Conservation (phyloP, 1,140 invertebrate species). For the Leptinotarsa lineolata region DNA sequence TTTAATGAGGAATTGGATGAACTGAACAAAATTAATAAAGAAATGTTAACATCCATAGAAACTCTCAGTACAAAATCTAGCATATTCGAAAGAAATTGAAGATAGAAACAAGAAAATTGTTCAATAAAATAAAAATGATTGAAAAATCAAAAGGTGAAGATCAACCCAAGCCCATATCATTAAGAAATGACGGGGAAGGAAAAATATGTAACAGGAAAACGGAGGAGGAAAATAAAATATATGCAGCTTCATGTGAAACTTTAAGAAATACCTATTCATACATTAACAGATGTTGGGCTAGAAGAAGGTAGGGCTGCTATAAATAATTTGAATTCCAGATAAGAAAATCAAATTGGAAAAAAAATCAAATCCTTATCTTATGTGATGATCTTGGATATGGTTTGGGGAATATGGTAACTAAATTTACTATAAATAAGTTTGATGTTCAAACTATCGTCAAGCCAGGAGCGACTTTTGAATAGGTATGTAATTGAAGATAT, state of each 20-base stretch:
- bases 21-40: constrained; percentile 3
- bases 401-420: background rate
- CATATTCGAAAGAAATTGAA: background rate
- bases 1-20: background rate
- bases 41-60: constrained; percentile 3
- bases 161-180: background rate
- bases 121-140: background rate
- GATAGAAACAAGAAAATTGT: background rate
- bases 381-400: background rate
- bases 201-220: background rate
- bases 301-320: background rate
- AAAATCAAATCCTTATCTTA: background rate
- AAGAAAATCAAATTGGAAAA: background rate
- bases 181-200: background rate
- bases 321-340: background rate
- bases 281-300: background rate
- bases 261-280: background rate
- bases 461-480: background rate
- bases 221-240: background rate
- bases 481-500: background rate
- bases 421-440: background rate
- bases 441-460: constrained; percentile 3
- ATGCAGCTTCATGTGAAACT: background rate
- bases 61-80: background rate
- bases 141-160: background rate